A percentile compares a stretch with the other conserved stretches of the same genome.
Evolutionary conservation across 1,140 invertebrate genomes (phyloP).

Genomic region (Phocides pigmalion): DNA sequence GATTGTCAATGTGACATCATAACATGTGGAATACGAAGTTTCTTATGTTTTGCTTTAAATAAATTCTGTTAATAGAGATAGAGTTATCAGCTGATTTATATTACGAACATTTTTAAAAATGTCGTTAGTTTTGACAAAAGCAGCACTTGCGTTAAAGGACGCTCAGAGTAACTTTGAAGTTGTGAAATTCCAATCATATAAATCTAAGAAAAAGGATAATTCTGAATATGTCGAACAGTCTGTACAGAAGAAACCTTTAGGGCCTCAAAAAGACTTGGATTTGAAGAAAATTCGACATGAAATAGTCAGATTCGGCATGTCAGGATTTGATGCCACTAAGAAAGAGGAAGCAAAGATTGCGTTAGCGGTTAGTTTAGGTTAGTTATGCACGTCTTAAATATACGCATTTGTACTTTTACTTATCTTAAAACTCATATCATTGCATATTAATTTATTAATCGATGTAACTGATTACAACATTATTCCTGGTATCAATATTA

Average conservation of each 20-base stretch:
- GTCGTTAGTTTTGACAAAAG: constrained; percentile 81
- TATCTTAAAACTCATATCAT: too few species aligned
- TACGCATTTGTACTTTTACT: too few species aligned
- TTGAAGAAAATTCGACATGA: constrained; percentile 86
- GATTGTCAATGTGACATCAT: too few species aligned
- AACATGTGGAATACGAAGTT: too few species aligned
- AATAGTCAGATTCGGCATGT: constrained; percentile 88
- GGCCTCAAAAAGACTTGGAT: constrained; percentile 76
- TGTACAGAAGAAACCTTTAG: constrained; percentile 37
- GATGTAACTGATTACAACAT: too few species aligned
- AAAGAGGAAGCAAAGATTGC: constrained; percentile 86
- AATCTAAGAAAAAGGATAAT: constrained; percentile 76
- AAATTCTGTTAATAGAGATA: too few species aligned
- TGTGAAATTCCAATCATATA: constrained; percentile 80
- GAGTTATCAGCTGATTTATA: neutral
- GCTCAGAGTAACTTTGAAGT: constrained; percentile 73
- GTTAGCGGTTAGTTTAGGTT: constrained; percentile 86
- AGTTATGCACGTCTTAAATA: constrained; percentile 25
- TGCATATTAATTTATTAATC: too few species aligned
- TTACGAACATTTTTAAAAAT: constrained; percentile 42
- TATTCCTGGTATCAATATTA: too few species aligned
- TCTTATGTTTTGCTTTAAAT: too few species aligned
- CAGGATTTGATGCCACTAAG: constrained; percentile 84
- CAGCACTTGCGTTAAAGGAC: constrained; percentile 80
- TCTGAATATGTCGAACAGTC: constrained; percentile 42